Evolutionary conservation across 1,140 invertebrate species (phyloP).

Genomic region (fruit fly (Drosophila melanogaster)): Release_6_plus_ISO1_MT NC_004354.4:19857501-19858000

Average conservation of each 20-base stretch:
- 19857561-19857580: constrained; percentile 57
- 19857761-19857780: constrained; percentile 91
- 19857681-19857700: constrained; percentile 96
- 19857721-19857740: constrained; percentile 91
- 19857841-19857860: constrained; percentile 89
- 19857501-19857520: too few species aligned
- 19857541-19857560: constrained; percentile 87
- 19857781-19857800: constrained; percentile 93
- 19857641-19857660: constrained; percentile 92
- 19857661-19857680: constrained; percentile 94
- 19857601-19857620: constrained; percentile 68
- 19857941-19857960: constrained; percentile 89
- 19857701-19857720: constrained; percentile 92
- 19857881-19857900: constrained; percentile 93
- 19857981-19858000: constrained; percentile 91
- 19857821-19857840: constrained; percentile 89
- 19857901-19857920: constrained; percentile 89
- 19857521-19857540: constrained; percentile 71
- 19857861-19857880: constrained; percentile 94
- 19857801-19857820: constrained; percentile 91
- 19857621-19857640: constrained; percentile 90
- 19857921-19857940: constrained; percentile 91
- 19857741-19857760: constrained; percentile 89
- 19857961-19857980: constrained; percentile 91
- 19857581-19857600: constrained; percentile 4